These are phyloP conservation scores for Aleiodes alternator DNA, from an alignment of 2,888 invertebrate genomes.

Conservation along the genomic window DNA sequence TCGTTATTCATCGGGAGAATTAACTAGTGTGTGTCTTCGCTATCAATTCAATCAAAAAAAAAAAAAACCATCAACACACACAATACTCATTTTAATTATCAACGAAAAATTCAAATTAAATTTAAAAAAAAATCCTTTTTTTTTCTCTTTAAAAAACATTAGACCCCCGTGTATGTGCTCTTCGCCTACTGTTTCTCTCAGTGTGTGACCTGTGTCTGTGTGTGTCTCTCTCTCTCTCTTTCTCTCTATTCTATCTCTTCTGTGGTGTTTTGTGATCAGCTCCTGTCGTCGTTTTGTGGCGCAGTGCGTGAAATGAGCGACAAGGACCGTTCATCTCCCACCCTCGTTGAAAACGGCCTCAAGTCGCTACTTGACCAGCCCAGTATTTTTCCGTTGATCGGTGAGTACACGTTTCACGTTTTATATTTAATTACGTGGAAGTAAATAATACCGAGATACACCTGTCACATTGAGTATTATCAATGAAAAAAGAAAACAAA, in stretches of 20 bases:
- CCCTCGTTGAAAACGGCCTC: constrained; percentile 91
- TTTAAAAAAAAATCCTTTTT: neutral
- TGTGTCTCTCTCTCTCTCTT: too few relatives aligned
- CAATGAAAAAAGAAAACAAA: neutral
- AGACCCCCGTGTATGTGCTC: neutral
- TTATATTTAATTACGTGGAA: constrained; percentile 11
- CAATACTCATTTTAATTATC: neutral
- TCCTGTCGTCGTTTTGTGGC: constrained; percentile 59
- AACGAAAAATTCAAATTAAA: too few relatives aligned
- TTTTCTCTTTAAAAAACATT: neutral
- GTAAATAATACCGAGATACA: neutral
- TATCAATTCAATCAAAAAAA: constrained; percentile 12
- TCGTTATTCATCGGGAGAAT: neutral
- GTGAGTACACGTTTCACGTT: constrained; percentile 65
- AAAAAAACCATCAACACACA: neutral
- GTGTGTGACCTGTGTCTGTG: neutral
- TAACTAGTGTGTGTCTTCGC: constrained; percentile 5
- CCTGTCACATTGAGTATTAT: neutral
- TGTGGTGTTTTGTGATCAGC: constrained; percentile 18
- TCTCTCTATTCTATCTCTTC: constrained; percentile 31
- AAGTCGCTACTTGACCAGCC: constrained; percentile 91
- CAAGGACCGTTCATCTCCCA: constrained; percentile 92
- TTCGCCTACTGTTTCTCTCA: neutral
- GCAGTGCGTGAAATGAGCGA: constrained; percentile 86
- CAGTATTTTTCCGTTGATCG: constrained; percentile 75